Evolutionary conservation across 2,113 vertebrate genomes (phyloP).

Genomic region (Ophthalmolycus amberensis): DNA sequence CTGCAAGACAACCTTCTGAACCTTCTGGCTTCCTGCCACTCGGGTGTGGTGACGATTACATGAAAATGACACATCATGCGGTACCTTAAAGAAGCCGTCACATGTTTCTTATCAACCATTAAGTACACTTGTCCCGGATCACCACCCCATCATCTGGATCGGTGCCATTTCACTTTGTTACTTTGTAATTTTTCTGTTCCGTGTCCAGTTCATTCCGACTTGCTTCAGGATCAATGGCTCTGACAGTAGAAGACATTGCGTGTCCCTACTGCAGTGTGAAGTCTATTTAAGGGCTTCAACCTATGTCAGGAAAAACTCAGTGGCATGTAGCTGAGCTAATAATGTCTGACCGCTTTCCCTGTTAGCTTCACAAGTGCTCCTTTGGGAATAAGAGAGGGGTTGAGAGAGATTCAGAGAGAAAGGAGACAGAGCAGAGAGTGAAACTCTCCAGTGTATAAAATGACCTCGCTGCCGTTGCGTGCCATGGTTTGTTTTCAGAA

Average conservation of each 20-base stretch:
- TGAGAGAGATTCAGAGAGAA: constrained; percentile 16
- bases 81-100: constrained; percentile 57
- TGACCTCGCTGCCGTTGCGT: constrained; percentile 79
- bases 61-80: constrained; percentile 33
- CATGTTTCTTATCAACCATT: constrained; percentile 65
- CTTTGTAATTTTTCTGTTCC: constrained; percentile 18
- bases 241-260: constrained; percentile 34
- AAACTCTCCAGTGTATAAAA: constrained; percentile 51
- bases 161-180: constrained; percentile 23
- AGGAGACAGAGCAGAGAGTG: constrained; percentile 12
- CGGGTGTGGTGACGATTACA: constrained; percentile 50
- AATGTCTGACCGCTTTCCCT: constrained; percentile 68
- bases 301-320: constrained; percentile 66
- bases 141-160: constrained; percentile 31
- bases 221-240: constrained; percentile 35
- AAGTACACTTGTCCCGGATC: constrained; percentile 25
- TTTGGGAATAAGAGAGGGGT: constrained; percentile 35
- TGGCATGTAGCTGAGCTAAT: constrained; percentile 71
- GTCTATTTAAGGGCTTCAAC: constrained; percentile 66
- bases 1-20: constrained; percentile 21
- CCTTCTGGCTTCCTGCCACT: constrained; percentile 28
- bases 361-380: constrained; percentile 58
- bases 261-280: constrained; percentile 37
- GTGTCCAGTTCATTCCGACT: background rate
- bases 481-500: constrained; percentile 80